Evolutionary conservation across 1,140 invertebrate genomes (phyloP), one percentile per base, ranked within the genome.

Genomic region (Papilio xuthus): DNA sequence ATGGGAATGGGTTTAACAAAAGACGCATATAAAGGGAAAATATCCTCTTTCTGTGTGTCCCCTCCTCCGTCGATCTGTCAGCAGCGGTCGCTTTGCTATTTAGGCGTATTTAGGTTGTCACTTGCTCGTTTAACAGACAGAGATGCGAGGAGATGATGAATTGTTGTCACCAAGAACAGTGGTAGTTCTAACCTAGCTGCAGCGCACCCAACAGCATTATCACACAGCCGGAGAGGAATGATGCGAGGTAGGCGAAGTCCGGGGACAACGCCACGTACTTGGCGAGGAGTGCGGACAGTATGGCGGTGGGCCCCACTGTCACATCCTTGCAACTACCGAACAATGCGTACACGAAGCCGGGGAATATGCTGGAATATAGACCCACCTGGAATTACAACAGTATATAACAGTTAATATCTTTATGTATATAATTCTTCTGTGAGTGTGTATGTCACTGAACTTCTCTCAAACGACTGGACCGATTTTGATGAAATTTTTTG

Each of bases 251-350:
- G 0, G 97, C 97, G 86, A 97, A 97, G 80, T 97, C 96, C 0
- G 95, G 88, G 32, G 96, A 96, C 76, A 94, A 92, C 0, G 95
- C 95, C 1, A 96, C 96, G 84, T 97, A 96, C n/a, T 95, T 95
- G 73, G 96, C 94, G 8, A 97, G 94, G 95, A 98, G 96, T 0
- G 97, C 93, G 0, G 97, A 95, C 94, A 98, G 95, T 63, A 98
- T 97, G 0, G 97, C 97, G 0, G 97, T 98, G 1, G 97, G 97
- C 9, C 97, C 95, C 32, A 98, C 97, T 28, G 97, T 98, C 26
- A 98, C 96, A 84, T 97, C 97, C 88, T 97, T 97, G 85, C 97
- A 97, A 56, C 97, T 97, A 41, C 98, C 98, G 78, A 99, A 96
- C 8, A 99, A 76, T 69, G 96, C 95, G 91, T 99, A 99, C 4